Conservation (phyloP, 2,113 vertebrate species). For the Chloropsis hardwickii region DNA sequence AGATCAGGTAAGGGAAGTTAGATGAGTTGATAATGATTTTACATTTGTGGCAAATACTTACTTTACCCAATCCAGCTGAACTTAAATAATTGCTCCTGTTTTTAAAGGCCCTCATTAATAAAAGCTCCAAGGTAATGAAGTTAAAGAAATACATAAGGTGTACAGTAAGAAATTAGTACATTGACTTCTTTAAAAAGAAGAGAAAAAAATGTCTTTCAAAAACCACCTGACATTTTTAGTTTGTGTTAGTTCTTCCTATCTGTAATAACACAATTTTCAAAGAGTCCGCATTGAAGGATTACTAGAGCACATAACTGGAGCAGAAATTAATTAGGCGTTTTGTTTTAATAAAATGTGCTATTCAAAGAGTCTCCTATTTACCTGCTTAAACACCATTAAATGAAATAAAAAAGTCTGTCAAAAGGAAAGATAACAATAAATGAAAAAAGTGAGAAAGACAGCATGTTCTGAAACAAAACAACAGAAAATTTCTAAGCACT, state of each 20-base stretch:
- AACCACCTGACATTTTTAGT: not conserved
- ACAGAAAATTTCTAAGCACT: not conserved
- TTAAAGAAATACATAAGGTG: not conserved
- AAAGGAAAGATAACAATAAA: not conserved
- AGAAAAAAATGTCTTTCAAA: not conserved
- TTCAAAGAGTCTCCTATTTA: not conserved
- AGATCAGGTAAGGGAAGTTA: not conserved
- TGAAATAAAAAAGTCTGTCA: not conserved
- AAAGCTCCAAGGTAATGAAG: not conserved
- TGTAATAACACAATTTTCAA: conserved; percentile 11
- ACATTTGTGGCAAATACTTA: not conserved
- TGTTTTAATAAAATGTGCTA: conserved; percentile 11
- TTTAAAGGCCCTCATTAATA: not conserved
- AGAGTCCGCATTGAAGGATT: conserved; percentile 2
- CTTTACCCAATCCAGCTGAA: not conserved
- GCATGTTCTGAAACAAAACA: not conserved
- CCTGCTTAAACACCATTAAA: not conserved
- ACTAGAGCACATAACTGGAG: not conserved
- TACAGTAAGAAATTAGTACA: not conserved
- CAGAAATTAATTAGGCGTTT: conserved; percentile 1
- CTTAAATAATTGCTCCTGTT: not conserved
- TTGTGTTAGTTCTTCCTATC: not conserved
- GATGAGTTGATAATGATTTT: not conserved
- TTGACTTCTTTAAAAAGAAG: not conserved
- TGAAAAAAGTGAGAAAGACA: not conserved